These are phyloP conservation scores for Dioctria linearis DNA, from an alignment of 2,888 invertebrate species.

Conservation along the genomic window DNA sequence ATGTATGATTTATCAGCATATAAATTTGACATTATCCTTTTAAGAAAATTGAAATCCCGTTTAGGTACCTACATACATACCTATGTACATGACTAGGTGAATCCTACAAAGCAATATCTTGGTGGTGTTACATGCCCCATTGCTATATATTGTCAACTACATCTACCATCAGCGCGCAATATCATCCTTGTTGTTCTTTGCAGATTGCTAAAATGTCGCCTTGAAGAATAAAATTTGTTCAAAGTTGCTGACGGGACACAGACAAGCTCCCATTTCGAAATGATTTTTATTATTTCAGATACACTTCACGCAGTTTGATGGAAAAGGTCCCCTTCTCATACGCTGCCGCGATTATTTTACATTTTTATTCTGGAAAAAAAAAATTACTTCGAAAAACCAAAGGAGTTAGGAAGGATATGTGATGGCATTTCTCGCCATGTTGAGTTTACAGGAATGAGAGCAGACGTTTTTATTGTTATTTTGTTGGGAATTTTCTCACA, in stretches of 20 bases:
- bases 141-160: neutral
- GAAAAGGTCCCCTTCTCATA: neutral
- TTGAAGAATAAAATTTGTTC: slow-evolving; percentile 46
- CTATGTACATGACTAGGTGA: neutral
- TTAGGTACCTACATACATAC: neutral
- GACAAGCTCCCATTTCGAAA: slow-evolving; percentile 54
- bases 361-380: neutral
- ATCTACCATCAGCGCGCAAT: neutral
- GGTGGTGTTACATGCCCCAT: neutral
- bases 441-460: neutral
- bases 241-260: slow-evolving; percentile 47
- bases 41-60: slow-evolving; percentile 59
- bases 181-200: neutral
- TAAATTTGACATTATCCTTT: slow-evolving; percentile 58
- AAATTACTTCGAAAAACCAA: neutral
- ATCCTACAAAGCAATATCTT: slow-evolving; percentile 1
- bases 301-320: neutral
- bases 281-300: slow-evolving; percentile 49
- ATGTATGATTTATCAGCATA: slow-evolving; percentile 56
- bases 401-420: neutral
- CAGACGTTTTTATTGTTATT: slow-evolving; percentile 54
- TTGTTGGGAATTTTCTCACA: slow-evolving; percentile 12
- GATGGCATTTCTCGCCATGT: neutral
- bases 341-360: slow-evolving; percentile 14
- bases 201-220: slow-evolving; percentile 4